Evolutionary conservation across 2,888 invertebrate species (phyloP).

Genomic region (Eilema griseolum): DNA sequence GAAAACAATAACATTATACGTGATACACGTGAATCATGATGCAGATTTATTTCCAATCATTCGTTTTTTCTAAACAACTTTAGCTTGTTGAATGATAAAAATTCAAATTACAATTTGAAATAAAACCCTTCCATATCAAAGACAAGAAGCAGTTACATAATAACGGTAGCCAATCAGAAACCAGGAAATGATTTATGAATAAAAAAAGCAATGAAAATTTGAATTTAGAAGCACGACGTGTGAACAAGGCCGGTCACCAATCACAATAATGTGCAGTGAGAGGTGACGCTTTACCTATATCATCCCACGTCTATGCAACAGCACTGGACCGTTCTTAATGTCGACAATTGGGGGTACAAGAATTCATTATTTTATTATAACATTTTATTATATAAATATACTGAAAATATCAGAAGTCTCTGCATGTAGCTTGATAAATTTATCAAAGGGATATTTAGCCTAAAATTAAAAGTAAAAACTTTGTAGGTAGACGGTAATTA

Average conservation of each 20-base stretch:
- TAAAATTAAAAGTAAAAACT: no score
- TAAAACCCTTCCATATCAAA: constrained; percentile 40
- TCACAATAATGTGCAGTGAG: constrained; percentile 19
- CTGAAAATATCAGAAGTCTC: constrained; percentile 32
- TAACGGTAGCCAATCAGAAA: constrained; percentile 52
- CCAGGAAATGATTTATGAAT: constrained; percentile 41
- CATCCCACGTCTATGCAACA: constrained; percentile 31
- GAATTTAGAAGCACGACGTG: constrained; percentile 50
- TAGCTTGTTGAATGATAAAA: no score
- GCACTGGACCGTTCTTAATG: constrained; percentile 27
- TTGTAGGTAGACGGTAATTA: no score
- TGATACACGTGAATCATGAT: no score
- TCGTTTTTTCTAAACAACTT: no score
- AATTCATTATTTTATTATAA: constrained; percentile 10
- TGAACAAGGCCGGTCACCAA: constrained; percentile 22
- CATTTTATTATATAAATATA: constrained; percentile 22
- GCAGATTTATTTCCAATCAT: no score
- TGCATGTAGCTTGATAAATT: no score
- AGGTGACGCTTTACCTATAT: constrained; percentile 20
- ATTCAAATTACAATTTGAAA: constrained; percentile 27
- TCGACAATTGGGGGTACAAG: constrained; percentile 20
- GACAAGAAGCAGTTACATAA: constrained; percentile 40
- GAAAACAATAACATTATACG: no score
- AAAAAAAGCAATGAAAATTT: constrained; percentile 47
- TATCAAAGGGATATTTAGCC: no score